These are phyloP conservation scores for Alligator sinensis DNA, from an alignment of 2,113 vertebrate species.

Conservation along the genomic window DNA sequence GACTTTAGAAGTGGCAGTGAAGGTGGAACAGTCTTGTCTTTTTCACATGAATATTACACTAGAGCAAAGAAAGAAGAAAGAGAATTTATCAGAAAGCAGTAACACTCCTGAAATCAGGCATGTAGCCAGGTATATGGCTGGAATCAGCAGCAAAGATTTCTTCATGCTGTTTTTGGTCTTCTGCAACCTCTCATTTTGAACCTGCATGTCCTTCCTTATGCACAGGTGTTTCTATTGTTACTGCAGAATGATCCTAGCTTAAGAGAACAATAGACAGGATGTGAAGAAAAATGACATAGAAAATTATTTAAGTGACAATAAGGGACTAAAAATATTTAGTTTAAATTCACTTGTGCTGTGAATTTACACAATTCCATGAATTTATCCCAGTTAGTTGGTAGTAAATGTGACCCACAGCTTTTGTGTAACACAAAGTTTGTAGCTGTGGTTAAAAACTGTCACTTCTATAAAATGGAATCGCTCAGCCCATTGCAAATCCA, in stretches of 20 bases:
- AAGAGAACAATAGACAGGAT: neutral
- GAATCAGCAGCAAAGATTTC: conserved; percentile 5
- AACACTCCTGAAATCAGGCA: neutral
- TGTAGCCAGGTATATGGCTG: neutral
- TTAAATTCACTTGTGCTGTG: neutral
- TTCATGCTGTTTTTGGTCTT: neutral
- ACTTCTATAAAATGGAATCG: neutral
- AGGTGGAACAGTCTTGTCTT: neutral
- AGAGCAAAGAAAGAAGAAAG: neutral
- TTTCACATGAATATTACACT: neutral
- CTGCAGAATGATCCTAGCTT: neutral
- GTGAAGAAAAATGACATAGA: neutral
- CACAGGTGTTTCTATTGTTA: neutral
- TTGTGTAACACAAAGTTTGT: neutral
- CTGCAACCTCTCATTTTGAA: neutral
- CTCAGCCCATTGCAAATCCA: neutral
- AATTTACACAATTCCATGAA: neutral
- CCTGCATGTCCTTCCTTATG: neutral
- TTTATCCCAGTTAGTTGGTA: neutral
- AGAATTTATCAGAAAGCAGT: neutral
- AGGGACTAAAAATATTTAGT: neutral
- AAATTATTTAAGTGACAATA: neutral
- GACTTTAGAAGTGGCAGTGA: neutral
- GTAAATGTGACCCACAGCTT: neutral
- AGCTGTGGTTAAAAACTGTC: neutral